phyloP scores from a whole-genome alignment of 2,113 vertebrate species.

The Donacobius atricapilla region DNA sequence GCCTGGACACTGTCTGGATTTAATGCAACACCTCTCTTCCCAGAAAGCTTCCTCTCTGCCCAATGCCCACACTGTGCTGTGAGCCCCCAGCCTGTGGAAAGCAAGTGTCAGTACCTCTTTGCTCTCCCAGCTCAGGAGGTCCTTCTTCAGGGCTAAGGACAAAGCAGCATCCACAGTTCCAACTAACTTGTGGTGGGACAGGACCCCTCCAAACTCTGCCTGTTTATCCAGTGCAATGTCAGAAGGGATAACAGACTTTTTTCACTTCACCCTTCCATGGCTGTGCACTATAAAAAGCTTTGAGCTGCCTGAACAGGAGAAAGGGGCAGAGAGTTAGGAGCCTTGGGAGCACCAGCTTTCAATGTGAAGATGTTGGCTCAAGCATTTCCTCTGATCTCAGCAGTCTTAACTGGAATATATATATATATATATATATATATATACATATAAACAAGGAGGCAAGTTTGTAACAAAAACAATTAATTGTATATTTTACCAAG shows the following conservation, averaged over 20 bases:
- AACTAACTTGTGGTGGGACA: neutral
- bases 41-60: neutral
- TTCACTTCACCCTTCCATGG: neutral
- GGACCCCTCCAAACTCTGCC: neutral
- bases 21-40: neutral
- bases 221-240: neutral
- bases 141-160: neutral
- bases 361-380: neutral
- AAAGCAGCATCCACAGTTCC: neutral
- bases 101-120: neutral
- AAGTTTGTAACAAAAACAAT: neutral
- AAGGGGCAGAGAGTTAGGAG: neutral
- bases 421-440: neutral
- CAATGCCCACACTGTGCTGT: fast-evolving
- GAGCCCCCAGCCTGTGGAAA: neutral
- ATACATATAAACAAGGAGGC: neutral
- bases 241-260: neutral
- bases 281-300: neutral
- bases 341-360: neutral
- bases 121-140: neutral
- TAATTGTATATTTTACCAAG: neutral
- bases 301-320: neutral
- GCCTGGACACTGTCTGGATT: neutral
- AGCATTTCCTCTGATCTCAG: neutral
- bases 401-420: neutral